Conservation (phyloP, 2,113 vertebrate genomes). For the Aphelocoma coerulescens region DNA sequence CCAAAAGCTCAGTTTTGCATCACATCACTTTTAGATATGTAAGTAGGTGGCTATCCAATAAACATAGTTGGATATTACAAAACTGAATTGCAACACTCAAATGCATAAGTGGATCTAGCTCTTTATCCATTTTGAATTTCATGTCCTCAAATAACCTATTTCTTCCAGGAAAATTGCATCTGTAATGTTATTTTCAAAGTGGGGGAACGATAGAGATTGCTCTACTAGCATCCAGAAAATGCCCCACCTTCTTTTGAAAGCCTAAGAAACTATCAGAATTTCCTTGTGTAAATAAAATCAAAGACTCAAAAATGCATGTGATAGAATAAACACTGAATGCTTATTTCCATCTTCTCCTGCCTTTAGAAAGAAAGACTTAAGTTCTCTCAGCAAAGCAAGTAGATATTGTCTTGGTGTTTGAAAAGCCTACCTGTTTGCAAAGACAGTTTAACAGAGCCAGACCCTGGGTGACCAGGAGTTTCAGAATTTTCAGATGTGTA, state of each 20-base stretch:
- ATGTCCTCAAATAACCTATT: neutral
- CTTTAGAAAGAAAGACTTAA: neutral
- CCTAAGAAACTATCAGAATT: neutral
- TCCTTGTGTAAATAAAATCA: neutral
- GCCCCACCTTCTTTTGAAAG: neutral
- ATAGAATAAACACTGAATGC: neutral
- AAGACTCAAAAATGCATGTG: neutral
- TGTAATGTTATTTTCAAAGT: neutral
- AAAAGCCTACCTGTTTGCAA: neutral
- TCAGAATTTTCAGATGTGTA: neutral
- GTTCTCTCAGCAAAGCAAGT: neutral
- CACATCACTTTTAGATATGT: neutral
- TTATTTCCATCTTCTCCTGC: neutral
- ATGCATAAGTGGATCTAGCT: neutral
- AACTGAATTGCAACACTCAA: neutral
- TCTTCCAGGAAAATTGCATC: neutral
- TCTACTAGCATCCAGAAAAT: neutral
- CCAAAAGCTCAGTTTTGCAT: neutral
- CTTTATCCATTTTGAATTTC: neutral
- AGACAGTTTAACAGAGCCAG: neutral
- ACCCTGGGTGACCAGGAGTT: neutral
- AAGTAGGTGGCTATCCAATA: neutral
- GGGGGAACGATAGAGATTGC: neutral
- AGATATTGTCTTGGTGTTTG: neutral
- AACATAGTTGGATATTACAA: neutral